Percentiles rank a stretch among this genome's conserved stretches.
Evolutionary conservation across 2,888 invertebrate genomes (phyloP).

Genomic region (Cosmopolites sordidus): DNA sequence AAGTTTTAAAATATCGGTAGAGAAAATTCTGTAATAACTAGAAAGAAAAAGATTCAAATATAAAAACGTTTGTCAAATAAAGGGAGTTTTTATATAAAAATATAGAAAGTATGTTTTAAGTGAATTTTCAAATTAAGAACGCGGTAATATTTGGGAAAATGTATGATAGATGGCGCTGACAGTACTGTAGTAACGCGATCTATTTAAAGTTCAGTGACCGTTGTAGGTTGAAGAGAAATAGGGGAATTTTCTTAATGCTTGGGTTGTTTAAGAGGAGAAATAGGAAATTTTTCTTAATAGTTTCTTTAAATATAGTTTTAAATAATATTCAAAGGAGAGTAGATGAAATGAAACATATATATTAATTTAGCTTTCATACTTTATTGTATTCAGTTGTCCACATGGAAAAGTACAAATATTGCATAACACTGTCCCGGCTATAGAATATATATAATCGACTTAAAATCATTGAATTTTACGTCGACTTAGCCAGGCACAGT

Average conservation of each 20-base stretch:
- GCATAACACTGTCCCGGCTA: conserved; percentile 54
- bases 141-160: no score
- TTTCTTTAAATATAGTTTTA: no score
- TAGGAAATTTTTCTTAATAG: no score
- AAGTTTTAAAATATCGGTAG: no score
- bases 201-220: background rate
- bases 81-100: no score
- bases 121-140: no score
- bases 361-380: conserved; percentile 46
- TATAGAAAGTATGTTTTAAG: no score
- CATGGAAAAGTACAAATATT: conserved; percentile 62
- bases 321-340: background rate
- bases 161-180: background rate
- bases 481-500: conserved; percentile 41
- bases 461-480: background rate
- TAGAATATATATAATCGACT: conserved; percentile 19
- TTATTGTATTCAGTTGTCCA: conserved; percentile 58
- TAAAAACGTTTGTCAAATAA: no score
- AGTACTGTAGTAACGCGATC: background rate
- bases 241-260: no score
- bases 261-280: no score
- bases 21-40: no score
- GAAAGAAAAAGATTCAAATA: no score
- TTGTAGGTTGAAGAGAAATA: background rate
- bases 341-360: background rate